phyloP scores from a whole-genome alignment of 2,113 vertebrate species.

The Damaliscus lunatus region DNA sequence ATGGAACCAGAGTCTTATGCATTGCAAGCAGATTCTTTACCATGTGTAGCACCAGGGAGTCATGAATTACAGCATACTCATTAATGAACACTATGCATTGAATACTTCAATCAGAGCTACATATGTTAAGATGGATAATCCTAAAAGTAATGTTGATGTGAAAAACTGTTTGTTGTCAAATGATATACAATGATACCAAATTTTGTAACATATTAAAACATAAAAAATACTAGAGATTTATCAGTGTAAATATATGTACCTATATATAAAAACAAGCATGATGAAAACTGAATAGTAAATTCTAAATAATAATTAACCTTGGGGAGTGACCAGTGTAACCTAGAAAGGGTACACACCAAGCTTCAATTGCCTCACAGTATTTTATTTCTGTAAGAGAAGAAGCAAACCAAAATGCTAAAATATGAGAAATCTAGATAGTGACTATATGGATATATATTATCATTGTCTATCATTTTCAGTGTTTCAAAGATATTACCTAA shows the following conservation, averaged over 20 bases:
- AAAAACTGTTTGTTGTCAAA: background rate
- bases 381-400: background rate
- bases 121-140: background rate
- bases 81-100: background rate
- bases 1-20: background rate
- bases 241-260: background rate
- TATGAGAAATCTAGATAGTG: background rate
- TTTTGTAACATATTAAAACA: background rate
- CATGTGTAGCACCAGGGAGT: background rate
- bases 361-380: background rate
- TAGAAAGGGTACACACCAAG: background rate
- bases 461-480: background rate
- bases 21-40: background rate
- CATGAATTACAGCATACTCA: background rate
- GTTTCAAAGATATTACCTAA: background rate
- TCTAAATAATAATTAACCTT: background rate
- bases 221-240: background rate
- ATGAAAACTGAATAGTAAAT: background rate
- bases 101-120: background rate
- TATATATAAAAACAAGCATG: background rate
- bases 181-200: background rate
- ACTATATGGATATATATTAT: background rate
- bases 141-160: background rate
- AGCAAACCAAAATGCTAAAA: background rate
- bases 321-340: background rate